Evolutionary conservation across 2,797 vertebrate genomes (phyloP), one percentile per base, ranked within the genome.

Genomic region (Sebastiscus tertius): DNA sequence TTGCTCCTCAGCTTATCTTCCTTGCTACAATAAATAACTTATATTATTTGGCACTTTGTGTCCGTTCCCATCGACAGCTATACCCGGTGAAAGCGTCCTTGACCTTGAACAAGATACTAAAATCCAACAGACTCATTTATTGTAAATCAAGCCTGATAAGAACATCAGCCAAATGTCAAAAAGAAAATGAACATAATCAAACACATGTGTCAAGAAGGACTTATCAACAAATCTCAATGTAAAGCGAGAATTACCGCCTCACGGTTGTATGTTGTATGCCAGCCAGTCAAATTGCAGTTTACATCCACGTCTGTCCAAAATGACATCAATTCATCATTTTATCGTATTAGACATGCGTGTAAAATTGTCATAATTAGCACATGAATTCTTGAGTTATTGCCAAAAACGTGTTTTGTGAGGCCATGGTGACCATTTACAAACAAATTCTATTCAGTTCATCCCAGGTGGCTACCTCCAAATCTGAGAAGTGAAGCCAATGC

Each of bases 131-230:
- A 46, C 60, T 80, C 80, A 79, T 66, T 76, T 64, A 73, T 34
- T 39, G 69, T 86, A 87, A 84, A 87, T 87, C 82, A 39, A 58
- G 16, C 14, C 52, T 39, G 85, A 87, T 86, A 83, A 70, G 58
- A 77, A 59, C 81, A 80, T 84, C 75, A 65, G 66, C 34, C 46
- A 49, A 36, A 82, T 63, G 79, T 74, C 80, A 63, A 65, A 84
- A 75, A 71, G 12, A 73, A 86, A 86, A 77, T 66, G 49, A 87
- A 46, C 16, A 64, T 62, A 72, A 75, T 88, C 39, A 77, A 88
- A 90, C 56, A 9, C 24, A 22, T 60, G 79, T 55, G 62, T 61
- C 60, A 76, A 14, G 22, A 42, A 76, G 36, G 33, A n/a, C 58
- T 71, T 60, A 75, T 64, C 68, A 72, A 60, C 42, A 60, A 42